Percentiles rank a stretch among this genome's conserved stretches.
Conservation (phyloP, 23 tunicate species). For the Phallusia fumigata region DNA sequence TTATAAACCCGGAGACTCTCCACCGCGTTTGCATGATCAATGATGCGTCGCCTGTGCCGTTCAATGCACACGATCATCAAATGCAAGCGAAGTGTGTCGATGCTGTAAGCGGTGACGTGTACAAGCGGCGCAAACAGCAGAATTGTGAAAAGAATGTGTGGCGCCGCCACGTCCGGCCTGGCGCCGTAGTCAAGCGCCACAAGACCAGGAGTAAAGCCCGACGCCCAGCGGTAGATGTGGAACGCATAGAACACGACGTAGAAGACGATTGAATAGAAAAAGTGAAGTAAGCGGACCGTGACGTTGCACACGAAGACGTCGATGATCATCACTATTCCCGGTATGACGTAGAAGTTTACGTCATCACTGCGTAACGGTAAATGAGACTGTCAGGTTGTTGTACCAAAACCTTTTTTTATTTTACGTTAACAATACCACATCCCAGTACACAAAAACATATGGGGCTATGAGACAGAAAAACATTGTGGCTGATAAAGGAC, state of each 20-base stretch:
- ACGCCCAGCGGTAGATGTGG: constrained; percentile 69
- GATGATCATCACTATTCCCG: constrained; percentile 42
- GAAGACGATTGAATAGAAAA: constrained; percentile 38
- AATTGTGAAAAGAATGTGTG: constrained; percentile 20
- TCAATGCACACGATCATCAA: constrained; percentile 31
- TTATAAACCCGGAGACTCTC: background rate
- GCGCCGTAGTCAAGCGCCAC: constrained; percentile 34
- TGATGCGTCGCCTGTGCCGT: constrained; percentile 37
- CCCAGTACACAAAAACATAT: too few relatives aligned
- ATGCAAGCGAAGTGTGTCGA: constrained; percentile 47
- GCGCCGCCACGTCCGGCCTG: constrained; percentile 9
- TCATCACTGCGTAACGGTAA: constrained; percentile 42
- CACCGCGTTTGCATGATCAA: constrained; percentile 27
- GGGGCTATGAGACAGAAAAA: too few relatives aligned
- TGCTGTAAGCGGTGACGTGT: constrained; percentile 39
- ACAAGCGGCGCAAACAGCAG: constrained; percentile 25
- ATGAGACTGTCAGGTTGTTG: background rate
- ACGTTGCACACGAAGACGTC: constrained; percentile 51
- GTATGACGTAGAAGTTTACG: constrained; percentile 59
- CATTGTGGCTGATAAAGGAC: too few relatives aligned
- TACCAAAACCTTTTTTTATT: background rate
- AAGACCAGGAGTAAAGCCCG: constrained; percentile 37
- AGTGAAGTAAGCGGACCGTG: constrained; percentile 54
- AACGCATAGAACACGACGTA: constrained; percentile 36
- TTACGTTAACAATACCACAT: too few relatives aligned